Conservation (phyloP, 2,113 vertebrate genomes). For the Leptosomus discolor region DNA sequence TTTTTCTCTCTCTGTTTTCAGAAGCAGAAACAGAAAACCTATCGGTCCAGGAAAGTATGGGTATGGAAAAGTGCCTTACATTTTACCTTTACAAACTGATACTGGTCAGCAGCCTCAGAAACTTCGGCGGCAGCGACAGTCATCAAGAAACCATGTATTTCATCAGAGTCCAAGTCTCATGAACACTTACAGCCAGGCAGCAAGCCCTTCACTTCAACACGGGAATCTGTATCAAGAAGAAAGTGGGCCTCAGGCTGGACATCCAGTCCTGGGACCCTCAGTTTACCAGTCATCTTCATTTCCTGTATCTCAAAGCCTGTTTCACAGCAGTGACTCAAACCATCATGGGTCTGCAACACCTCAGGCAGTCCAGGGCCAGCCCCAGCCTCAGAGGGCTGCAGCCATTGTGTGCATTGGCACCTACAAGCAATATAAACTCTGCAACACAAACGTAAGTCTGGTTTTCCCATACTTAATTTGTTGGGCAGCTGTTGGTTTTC, state of each 20-base stretch:
- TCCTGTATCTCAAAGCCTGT: constrained; percentile 52
- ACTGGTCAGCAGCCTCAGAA: constrained; percentile 53
- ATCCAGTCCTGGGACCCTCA: constrained; percentile 69
- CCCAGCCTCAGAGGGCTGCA: constrained; percentile 64
- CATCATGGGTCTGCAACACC: background rate
- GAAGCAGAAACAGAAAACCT: constrained; percentile 72
- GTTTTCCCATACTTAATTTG: background rate
- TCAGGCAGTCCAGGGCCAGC: constrained; percentile 52
- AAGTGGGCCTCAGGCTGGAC: constrained; percentile 12
- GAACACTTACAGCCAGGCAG: constrained; percentile 14
- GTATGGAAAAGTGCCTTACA: constrained; percentile 86
- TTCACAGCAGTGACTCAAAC: constrained; percentile 46
- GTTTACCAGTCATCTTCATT: constrained; percentile 73
- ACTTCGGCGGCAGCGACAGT: constrained; percentile 75
- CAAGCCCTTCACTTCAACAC: background rate
- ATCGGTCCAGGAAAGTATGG: constrained; percentile 89
- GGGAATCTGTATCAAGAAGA: constrained; percentile 61
- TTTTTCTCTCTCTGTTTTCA: constrained; percentile 45
- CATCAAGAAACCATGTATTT: background rate
- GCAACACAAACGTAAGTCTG: constrained; percentile 84
- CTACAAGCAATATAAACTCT: constrained; percentile 83
- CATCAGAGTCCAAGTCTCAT: background rate
- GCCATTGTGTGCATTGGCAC: constrained; percentile 77
- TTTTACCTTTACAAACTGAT: constrained; percentile 81
- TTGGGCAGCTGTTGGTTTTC: background rate